These are phyloP conservation scores for Drosophila paramelanica DNA, from an alignment of 2,888 invertebrate genomes.

Conservation along the genomic window DNA sequence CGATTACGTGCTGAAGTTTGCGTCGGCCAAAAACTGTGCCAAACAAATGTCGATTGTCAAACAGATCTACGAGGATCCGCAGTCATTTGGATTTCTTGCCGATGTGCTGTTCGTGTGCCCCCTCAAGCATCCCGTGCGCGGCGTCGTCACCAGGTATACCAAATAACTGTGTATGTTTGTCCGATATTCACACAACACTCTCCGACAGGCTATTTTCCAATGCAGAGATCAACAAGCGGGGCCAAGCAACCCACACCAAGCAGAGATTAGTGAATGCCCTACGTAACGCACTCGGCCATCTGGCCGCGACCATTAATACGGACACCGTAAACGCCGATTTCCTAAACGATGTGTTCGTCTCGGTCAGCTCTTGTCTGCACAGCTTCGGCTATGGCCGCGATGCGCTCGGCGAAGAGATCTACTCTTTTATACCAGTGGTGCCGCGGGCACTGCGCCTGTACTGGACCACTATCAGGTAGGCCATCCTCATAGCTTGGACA, in stretches of 20 bases:
- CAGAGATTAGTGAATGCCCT: conserved; percentile 59
- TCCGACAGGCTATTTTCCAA: conserved; percentile 54
- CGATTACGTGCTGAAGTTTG: conserved; percentile 37
- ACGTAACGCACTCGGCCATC: conserved; percentile 51
- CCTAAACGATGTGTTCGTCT: conserved; percentile 72
- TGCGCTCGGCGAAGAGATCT: conserved; percentile 69
- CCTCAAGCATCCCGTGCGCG: conserved; percentile 84
- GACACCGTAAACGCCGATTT: conserved; percentile 26
- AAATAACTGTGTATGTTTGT: neutral
- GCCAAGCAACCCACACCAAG: conserved; percentile 37
- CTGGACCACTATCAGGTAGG: conserved; percentile 74
- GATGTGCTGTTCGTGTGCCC: conserved; percentile 82
- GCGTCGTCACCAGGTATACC: conserved; percentile 82
- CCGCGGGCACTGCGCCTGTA: conserved; percentile 72
- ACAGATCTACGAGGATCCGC: conserved; percentile 7
- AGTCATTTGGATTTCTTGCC: conserved; percentile 68
- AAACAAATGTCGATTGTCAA: conserved; percentile 40
- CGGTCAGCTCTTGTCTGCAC: conserved; percentile 81
- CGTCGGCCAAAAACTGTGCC: conserved; percentile 25
- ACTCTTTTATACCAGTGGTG: conserved; percentile 72
- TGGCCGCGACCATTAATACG: conserved; percentile 46
- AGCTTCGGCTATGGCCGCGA: conserved; percentile 82
- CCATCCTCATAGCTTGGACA: neutral
- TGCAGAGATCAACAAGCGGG: conserved; percentile 17
- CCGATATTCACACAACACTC: neutral